phyloP scores from a whole-genome alignment of 2,797 vertebrate species.

The Psittacula echo region DNA sequence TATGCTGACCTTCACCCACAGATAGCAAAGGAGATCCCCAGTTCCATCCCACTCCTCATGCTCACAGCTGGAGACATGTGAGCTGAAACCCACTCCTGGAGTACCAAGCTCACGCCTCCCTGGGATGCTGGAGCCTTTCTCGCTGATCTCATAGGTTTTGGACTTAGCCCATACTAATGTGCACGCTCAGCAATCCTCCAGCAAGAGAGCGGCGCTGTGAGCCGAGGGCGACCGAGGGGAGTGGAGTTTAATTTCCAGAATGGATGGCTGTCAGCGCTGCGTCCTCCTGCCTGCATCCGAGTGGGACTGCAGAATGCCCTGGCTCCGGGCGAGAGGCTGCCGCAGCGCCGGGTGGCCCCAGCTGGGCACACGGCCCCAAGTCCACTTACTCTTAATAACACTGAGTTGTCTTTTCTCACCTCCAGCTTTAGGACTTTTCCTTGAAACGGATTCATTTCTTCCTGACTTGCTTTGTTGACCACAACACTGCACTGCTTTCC shows the following conservation, averaged over 20 bases:
- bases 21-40: neutral
- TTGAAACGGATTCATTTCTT: neutral
- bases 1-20: neutral
- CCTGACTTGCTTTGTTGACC: neutral
- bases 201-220: neutral
- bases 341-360: rapidly evolving
- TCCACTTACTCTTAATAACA: neutral
- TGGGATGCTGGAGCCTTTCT: neutral
- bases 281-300: neutral
- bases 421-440: neutral
- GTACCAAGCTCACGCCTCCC: neutral
- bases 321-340: neutral
- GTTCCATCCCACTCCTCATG: neutral
- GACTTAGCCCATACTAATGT: neutral
- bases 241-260: conserved; percentile 34
- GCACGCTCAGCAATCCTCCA: neutral
- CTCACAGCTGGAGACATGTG: neutral
- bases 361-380: neutral
- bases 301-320: rapidly evolving
- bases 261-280: neutral
- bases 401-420: neutral
- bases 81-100: neutral
- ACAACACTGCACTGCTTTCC: rapidly evolving
- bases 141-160: neutral
- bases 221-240: neutral